Base-by-base conservation (phyloP, 2,113 vertebrate genomes). In the Notarius quadriscutis region DNA sequence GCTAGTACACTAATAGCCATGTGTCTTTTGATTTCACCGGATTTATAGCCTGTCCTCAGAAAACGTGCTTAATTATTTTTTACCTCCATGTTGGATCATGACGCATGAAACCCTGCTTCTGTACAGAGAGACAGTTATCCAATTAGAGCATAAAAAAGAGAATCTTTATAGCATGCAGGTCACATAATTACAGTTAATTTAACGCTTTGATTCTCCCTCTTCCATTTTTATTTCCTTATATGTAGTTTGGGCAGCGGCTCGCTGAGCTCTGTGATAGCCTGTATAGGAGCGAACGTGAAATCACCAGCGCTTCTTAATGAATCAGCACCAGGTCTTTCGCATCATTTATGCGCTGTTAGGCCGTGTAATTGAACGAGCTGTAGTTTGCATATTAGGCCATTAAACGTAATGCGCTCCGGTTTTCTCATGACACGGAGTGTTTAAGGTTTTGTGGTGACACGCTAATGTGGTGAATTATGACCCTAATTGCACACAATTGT, bases 181-280 rank as follows among this genome's bases (percentile, higher is more conserved):
- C 97, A 97, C 97, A 98, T 99, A 99, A 99, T 99, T 99, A 98
- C 97, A 97, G 97, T 98, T 99, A 98, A 99, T 99, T 99, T 99
- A 99, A 99, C 95, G 96, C 97, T 98, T 96, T 98, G 95, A 98
- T 98, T 99, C 96, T 96, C 96, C 93, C 96, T 97, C 97, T 97
- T 99, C 98, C 97, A 97, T 97, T 99, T 81, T 97, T 97, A 98
- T 98, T 98, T 96, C 97, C 96, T 98, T 97, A 97, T 97, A 97
- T 95, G 96, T 95, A 96, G 96, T 97, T 97, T 97, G 97, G 96
- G 97, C 97, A 96, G 96, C 92, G 93, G 91, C 94, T 94, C 94
- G 18, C 94, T 93, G 94, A 96, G 95, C 95, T 94, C 94, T 91
- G 94, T 95, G 92, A 96, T 96, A 95, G 94, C 94, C 96, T 95